Conservation (phyloP, 2,888 invertebrate species). For the Dioctria linearis region DNA sequence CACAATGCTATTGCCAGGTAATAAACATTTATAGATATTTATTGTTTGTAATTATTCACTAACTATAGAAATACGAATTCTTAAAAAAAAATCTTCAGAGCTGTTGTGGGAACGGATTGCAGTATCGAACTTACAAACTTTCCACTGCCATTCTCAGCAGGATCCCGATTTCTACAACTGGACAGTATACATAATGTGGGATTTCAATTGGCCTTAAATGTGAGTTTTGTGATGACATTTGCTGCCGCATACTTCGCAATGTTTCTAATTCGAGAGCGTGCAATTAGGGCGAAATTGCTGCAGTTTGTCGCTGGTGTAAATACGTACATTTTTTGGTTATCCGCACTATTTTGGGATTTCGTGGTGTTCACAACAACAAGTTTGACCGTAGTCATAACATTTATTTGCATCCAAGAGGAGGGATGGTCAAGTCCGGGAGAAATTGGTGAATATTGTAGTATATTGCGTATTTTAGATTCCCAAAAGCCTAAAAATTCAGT, state of each 20-base stretch:
- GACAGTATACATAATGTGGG: slow-evolving; percentile 69
- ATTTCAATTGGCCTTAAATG: slow-evolving; percentile 72
- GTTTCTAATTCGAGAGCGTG: slow-evolving; percentile 77
- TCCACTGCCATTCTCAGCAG: slow-evolving; percentile 78
- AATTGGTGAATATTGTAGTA: slow-evolving; percentile 58
- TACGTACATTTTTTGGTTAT: slow-evolving; percentile 79
- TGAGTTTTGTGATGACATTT: slow-evolving; percentile 77
- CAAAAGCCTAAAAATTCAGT: no score
- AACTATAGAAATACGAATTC: no score
- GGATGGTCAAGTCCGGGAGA: slow-evolving; percentile 69
- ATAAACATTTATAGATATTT: slow-evolving; percentile 9
- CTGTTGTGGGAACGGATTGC: slow-evolving; percentile 57
- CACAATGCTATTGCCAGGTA: slow-evolving; percentile 76
- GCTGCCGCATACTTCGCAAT: slow-evolving; percentile 76
- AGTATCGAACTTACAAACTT: slow-evolving; percentile 75
- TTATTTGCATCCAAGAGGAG: slow-evolving; percentile 78
- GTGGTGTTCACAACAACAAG: slow-evolving; percentile 78
- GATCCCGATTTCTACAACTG: slow-evolving; percentile 72
- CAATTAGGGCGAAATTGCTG: slow-evolving; percentile 78
- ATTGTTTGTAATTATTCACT: background rate
- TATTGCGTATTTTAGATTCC: no score
- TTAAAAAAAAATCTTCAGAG: slow-evolving; percentile 11
- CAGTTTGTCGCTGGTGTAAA: slow-evolving; percentile 82
- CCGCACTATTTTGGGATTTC: slow-evolving; percentile 74
- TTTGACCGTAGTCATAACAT: slow-evolving; percentile 76